Evolutionary conservation across 2,113 vertebrate genomes (phyloP), one percentile per base, ranked within the genome.

Genomic region (Myocastor coypus): DNA sequence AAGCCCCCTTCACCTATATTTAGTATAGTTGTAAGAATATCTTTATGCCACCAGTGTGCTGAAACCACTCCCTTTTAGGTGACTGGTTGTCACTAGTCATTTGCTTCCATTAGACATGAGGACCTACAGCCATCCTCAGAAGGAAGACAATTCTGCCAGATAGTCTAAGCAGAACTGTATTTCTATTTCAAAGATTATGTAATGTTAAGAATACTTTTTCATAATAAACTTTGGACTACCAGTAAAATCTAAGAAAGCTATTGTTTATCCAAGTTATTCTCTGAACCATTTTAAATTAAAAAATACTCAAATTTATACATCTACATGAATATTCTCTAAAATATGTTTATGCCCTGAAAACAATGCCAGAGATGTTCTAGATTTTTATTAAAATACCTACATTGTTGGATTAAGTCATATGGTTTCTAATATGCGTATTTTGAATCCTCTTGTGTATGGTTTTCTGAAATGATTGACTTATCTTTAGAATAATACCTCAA

Each of bases 231-330:
- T 92, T n/a, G 82, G 86, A 89, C 34, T 83, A 83, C 24, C 26
- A 34, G 37, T 89, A 55, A 94, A 37, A 26, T 89, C 63, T 69
- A 83, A 69, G 64, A 86, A 92, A 81, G 55, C 30, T 64, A 30
- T 13, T 57, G 30, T 83, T 92, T 89, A 86, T 86, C 7, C 59
- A 50, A 6, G 30, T 19, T 17, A 94, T 83, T 89, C 61, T 92
- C 71, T 95, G 83, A 89, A 61, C 5, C 22, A 81, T 91, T 95
- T 95, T 26, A 85, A 94, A 69, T 68, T 61, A 28, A 92, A 40
- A 64, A 96, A 50, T 71, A 57, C n/a, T n/a, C 37, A 84, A 30
- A 85, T 78, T 57, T 93, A 66, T 91, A 89, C 57, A n/a, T 69
- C 9, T 5, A 92, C 83, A 80, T 88, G 37, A 63, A n/a, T 83